Percentiles rank a stretch among this genome's conserved stretches.
Evolutionary conservation across 2,888 invertebrate species (phyloP).

Genomic region (Drosophila histrio): DNA sequence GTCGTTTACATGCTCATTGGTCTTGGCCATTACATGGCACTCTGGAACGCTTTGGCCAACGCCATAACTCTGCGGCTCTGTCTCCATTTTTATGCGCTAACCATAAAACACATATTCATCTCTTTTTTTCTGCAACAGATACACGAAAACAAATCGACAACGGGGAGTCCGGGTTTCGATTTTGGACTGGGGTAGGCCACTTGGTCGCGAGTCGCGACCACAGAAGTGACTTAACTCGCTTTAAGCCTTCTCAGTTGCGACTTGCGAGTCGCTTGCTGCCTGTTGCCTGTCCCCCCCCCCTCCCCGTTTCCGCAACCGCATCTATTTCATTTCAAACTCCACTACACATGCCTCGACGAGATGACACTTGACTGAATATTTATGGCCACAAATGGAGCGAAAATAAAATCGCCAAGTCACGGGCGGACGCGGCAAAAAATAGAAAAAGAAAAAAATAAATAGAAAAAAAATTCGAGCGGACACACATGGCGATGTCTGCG

Average conservation of each 20-base stretch:
- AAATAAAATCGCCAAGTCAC: constrained; percentile 79
- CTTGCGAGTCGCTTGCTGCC: constrained; percentile 13
- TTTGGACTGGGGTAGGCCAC: constrained; percentile 55
- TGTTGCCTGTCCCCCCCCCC: not conserved
- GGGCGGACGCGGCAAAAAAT: constrained; percentile 51
- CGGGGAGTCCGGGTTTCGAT: constrained; percentile 20
- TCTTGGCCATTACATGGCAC: constrained; percentile 56
- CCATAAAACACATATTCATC: constrained; percentile 50
- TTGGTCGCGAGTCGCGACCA: constrained; percentile 66
- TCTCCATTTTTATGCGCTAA: constrained; percentile 47
- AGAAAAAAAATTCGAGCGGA: constrained; percentile 37
- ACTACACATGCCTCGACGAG: constrained; percentile 75
- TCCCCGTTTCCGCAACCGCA: constrained; percentile 28
- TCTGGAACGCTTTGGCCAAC: constrained; percentile 50
- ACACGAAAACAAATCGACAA: constrained; percentile 24
- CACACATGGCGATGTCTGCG: constrained; percentile 65
- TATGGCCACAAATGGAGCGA: constrained; percentile 79
- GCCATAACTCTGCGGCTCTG: constrained; percentile 56
- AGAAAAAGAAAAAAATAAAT: constrained; percentile 13
- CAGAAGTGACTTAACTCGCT: constrained; percentile 78
- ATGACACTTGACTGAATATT: constrained; percentile 79
- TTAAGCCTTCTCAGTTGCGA: constrained; percentile 60
- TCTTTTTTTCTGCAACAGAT: constrained; percentile 27
- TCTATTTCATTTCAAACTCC: constrained; percentile 78
- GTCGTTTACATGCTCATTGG: constrained; percentile 43